Conservation (phyloP, 2,797 vertebrate species). For the Galagoides demidoff region DNA sequence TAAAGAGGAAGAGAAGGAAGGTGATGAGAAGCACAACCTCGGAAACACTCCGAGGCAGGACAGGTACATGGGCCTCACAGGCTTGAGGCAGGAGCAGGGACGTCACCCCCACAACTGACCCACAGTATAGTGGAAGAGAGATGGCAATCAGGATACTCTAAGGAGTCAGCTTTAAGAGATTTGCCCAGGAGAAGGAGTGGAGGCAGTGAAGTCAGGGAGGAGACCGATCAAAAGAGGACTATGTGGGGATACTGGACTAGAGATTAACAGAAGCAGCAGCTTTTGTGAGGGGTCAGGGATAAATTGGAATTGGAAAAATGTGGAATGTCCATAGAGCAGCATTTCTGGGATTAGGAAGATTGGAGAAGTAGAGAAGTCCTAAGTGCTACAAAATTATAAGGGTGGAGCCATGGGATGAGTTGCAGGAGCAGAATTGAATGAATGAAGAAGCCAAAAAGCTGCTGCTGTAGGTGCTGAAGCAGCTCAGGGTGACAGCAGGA, state of each 20-base stretch:
- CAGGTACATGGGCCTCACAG: background rate
- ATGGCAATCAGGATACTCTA: background rate
- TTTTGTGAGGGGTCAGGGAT: background rate
- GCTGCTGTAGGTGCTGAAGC: background rate
- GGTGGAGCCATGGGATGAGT: background rate
- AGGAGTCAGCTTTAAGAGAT: background rate
- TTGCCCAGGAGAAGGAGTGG: background rate
- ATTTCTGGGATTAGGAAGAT: background rate
- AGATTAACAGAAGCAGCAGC: background rate
- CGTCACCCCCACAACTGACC: background rate
- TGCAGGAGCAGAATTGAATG: background rate
- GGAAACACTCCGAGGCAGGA: rapidly evolving
- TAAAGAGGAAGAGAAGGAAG: background rate
- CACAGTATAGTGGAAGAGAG: background rate
- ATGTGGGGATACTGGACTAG: background rate
- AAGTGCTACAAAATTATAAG: background rate
- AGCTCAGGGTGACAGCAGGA: background rate
- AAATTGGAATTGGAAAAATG: background rate
- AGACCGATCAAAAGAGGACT: background rate
- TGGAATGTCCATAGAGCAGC: background rate
- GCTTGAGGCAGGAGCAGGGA: background rate
- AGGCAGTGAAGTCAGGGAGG: background rate
- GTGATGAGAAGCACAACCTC: background rate
- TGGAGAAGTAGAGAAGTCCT: background rate
- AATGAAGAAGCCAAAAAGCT: background rate